phyloP scores from a whole-genome alignment of 2,888 invertebrate species.

The Imbricaverruca yamaguchii region DNA sequence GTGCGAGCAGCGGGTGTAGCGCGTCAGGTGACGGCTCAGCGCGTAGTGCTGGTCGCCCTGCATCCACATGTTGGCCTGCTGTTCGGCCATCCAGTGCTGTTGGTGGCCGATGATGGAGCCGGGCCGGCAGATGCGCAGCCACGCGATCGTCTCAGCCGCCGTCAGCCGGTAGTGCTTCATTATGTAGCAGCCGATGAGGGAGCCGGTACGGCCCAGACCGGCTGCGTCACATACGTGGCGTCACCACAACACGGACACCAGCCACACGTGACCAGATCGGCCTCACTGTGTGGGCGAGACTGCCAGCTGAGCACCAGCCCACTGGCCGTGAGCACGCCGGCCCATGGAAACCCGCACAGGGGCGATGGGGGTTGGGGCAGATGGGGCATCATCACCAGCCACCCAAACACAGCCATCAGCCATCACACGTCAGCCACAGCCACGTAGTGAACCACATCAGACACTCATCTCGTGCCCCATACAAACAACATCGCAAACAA shows the following conservation, averaged over 20 bases:
- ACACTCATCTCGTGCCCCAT: background rate
- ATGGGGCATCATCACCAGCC: too few species aligned
- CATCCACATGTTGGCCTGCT: slow-evolving; percentile 67
- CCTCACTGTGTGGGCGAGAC: too few species aligned
- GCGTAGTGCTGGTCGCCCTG: too few species aligned
- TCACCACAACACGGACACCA: background rate
- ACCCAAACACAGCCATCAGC: background rate
- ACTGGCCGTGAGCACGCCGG: too few species aligned
- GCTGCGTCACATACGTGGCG: slow-evolving; percentile 45
- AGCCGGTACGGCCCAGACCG: slow-evolving; percentile 96
- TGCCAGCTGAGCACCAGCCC: too few species aligned
- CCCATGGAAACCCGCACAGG: too few species aligned
- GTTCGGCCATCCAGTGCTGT: slow-evolving; percentile 77
- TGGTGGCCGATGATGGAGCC: slow-evolving; percentile 97
- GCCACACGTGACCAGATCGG: background rate
- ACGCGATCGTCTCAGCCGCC: slow-evolving; percentile 89
- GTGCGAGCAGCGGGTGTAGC: too few species aligned
- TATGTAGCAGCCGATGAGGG: slow-evolving; percentile 92
- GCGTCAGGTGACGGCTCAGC: too few species aligned
- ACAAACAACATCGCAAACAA: background rate
- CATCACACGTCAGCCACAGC: background rate
- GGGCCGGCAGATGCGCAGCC: slow-evolving; percentile 93
- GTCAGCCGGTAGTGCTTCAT: slow-evolving; percentile 93
- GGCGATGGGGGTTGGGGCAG: too few species aligned
- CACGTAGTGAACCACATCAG: background rate